Conservation (phyloP, 2,113 vertebrate genomes). For the Gallinago undulata region DNA sequence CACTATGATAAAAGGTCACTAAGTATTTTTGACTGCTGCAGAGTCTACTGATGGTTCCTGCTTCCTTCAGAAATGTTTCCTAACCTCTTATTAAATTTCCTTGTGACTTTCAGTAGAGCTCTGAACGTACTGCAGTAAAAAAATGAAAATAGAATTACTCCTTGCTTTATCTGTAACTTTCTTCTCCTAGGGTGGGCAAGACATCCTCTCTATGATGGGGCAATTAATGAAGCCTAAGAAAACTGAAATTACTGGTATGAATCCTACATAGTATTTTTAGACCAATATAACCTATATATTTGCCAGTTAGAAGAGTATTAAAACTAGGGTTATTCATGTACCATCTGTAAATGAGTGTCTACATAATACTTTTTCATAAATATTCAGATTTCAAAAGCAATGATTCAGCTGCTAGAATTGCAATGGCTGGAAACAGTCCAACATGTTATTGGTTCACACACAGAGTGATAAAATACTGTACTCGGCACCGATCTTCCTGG, state of each 20-base stretch:
- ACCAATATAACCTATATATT: background rate
- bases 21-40: background rate
- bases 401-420: background rate
- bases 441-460: background rate
- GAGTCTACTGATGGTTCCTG: background rate
- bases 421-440: background rate
- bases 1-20: background rate
- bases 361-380: background rate
- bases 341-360: background rate
- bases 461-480: background rate
- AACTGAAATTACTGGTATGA: conserved; percentile 95
- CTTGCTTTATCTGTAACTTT: background rate
- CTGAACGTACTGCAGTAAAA: background rate
- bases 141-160: background rate
- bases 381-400: background rate
- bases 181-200: conserved; percentile 89
- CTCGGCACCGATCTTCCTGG: background rate
- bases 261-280: background rate
- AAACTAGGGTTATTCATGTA: background rate
- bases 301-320: background rate
- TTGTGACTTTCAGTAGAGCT: background rate
- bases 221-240: conserved; percentile 99
- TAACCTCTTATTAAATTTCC: background rate
- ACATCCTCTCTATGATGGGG: conserved; percentile 99
- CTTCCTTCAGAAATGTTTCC: background rate